These are phyloP conservation scores for Erebia ligea DNA, from an alignment of 2,888 invertebrate genomes.

Conservation along the genomic window DNA sequence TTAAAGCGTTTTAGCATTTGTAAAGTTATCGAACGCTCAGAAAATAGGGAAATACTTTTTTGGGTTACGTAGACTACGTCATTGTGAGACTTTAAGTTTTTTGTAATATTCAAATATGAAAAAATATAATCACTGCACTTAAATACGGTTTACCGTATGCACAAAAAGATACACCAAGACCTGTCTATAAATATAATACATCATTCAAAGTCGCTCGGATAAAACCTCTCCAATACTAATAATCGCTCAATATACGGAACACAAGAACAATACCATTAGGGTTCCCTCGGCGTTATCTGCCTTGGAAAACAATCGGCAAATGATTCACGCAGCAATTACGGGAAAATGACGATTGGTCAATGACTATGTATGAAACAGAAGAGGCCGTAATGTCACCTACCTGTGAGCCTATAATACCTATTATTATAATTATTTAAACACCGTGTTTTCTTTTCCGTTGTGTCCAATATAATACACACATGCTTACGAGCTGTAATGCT, in stretches of 20 bases:
- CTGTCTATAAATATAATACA: background rate
- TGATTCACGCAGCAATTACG: conserved; percentile 66
- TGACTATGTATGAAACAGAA: conserved; percentile 41
- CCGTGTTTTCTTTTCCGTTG: too few relatives aligned
- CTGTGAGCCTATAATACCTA: too few relatives aligned
- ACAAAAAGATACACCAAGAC: background rate
- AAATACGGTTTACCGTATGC: background rate
- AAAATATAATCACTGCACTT: background rate
- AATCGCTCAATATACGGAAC: conserved; percentile 44
- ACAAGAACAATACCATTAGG: conserved; percentile 42
- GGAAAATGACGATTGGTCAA: conserved; percentile 58
- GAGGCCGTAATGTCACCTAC: background rate
- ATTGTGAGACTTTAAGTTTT: too few relatives aligned
- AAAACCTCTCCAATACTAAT: conserved; percentile 42
- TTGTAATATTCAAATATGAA: too few relatives aligned
- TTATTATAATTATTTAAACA: too few relatives aligned
- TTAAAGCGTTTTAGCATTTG: background rate
- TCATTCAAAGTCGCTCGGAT: conserved; percentile 21
- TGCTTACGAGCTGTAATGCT: too few relatives aligned
- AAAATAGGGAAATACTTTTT: background rate
- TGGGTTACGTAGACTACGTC: too few relatives aligned
- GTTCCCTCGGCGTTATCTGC: conserved; percentile 41
- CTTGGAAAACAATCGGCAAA: conserved; percentile 66
- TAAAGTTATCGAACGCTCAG: background rate
- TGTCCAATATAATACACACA: too few relatives aligned